Evolutionary conservation across 2,888 invertebrate species (phyloP).

Genomic region (Polydrusus cervinus): DNA sequence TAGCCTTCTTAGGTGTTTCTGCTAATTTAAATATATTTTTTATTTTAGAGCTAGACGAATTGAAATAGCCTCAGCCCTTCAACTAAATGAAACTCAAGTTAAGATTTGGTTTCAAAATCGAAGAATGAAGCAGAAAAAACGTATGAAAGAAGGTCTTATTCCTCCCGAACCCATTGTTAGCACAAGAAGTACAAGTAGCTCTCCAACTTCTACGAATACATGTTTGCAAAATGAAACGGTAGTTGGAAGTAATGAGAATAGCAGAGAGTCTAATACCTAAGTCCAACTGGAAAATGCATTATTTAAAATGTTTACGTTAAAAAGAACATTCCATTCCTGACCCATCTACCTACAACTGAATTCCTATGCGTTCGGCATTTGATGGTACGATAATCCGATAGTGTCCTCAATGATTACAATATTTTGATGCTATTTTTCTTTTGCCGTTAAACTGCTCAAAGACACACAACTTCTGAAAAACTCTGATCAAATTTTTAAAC

Average conservation of each 20-base stretch:
- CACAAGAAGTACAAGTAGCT: constrained; percentile 66
- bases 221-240: constrained; percentile 67
- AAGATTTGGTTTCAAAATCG: constrained; percentile 99
- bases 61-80: constrained; percentile 96
- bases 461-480: no score
- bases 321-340: background rate
- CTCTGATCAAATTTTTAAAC: no score
- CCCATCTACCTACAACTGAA: no score
- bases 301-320: background rate
- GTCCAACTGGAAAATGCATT: background rate
- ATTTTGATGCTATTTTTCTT: no score
- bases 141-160: constrained; percentile 91
- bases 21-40: constrained; percentile 3
- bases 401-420: no score
- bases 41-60: constrained; percentile 84
- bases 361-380: no score
- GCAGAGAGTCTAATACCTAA: constrained; percentile 77
- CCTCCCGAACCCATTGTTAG: constrained; percentile 74
- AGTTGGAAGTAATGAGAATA: constrained; percentile 80
- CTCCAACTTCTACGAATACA: constrained; percentile 70
- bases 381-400: no score
- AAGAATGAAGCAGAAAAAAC: constrained; percentile 98
- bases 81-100: constrained; percentile 96
- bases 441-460: no score
- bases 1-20: no score